Evolutionary conservation across 1,140 invertebrate genomes (phyloP).

Genomic region (Gonatopus flavifemur): DNA sequence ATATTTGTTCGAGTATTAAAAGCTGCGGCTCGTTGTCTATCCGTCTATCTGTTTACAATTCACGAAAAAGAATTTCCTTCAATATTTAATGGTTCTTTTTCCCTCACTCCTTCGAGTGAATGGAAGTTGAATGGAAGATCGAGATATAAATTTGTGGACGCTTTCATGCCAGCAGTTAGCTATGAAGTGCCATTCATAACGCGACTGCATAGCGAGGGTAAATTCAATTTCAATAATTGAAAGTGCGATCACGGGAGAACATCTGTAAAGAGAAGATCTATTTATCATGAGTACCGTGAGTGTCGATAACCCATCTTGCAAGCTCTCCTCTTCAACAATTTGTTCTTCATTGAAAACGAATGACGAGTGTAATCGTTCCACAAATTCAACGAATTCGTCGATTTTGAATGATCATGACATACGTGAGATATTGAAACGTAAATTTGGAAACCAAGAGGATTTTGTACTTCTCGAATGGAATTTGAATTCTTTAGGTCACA

Average conservation of each 20-base stretch:
- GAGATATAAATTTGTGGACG: too few relatives aligned
- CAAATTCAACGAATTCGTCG: too few relatives aligned
- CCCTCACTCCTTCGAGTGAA: not conserved
- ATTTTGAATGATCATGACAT: slow-evolving; percentile 19
- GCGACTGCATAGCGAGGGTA: too few relatives aligned
- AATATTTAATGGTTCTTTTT: not conserved
- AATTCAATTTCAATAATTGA: too few relatives aligned
- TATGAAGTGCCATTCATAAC: too few relatives aligned
- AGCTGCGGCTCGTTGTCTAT: not conserved
- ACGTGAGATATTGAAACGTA: slow-evolving; percentile 17
- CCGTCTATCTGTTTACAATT: too few relatives aligned
- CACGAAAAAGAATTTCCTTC: too few relatives aligned
- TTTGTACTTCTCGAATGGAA: slow-evolving; percentile 20
- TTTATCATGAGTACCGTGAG: slow-evolving; percentile 5
- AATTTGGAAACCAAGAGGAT: slow-evolving; percentile 12
- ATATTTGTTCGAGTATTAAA: slow-evolving; percentile 6
- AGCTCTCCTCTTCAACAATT: not conserved
- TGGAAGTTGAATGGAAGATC: too few relatives aligned
- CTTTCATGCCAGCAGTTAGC: too few relatives aligned
- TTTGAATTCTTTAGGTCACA: slow-evolving; percentile 10
- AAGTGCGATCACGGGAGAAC: not conserved
- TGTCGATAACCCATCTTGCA: slow-evolving; percentile 4
- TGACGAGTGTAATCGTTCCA: too few relatives aligned
- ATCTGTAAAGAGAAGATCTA: not conserved
- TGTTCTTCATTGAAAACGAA: too few relatives aligned